phyloP scores from a whole-genome alignment of 1,140 invertebrate genomes.

The Papilio dardanus region DNA sequence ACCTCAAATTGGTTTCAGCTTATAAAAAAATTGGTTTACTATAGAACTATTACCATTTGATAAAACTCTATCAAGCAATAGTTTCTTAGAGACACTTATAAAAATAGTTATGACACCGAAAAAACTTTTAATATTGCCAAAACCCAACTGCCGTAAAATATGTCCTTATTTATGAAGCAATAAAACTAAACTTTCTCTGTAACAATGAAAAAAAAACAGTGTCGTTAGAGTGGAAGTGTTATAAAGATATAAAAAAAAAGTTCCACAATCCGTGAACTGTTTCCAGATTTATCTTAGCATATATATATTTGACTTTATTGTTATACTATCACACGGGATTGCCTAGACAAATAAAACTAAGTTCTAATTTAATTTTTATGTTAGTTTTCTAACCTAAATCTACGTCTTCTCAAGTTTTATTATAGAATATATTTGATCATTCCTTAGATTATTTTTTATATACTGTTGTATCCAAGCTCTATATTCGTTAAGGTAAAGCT shows the following conservation, averaged over 20 bases:
- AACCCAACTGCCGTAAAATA: constrained; percentile 34
- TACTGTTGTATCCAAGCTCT: no score
- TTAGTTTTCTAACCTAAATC: not conserved
- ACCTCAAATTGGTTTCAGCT: not conserved
- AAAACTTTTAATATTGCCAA: constrained; percentile 25
- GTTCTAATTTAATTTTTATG: not conserved
- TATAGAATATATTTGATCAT: no score
- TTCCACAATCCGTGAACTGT: not conserved
- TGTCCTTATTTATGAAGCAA: constrained; percentile 31
- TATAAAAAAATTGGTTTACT: not conserved
- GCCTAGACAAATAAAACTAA: not conserved
- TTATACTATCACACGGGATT: not conserved
- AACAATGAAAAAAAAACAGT: constrained; percentile 25
- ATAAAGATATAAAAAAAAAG: constrained; percentile 29
- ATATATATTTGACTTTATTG: constrained; percentile 18
- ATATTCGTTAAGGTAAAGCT: no score
- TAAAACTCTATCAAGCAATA: not conserved
- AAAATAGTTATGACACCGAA: constrained; percentile 19
- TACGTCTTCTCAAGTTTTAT: not conserved
- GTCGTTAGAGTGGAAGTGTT: constrained; percentile 22
- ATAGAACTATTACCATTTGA: not conserved
- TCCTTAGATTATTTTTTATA: no score
- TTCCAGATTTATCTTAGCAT: constrained; percentile 6
- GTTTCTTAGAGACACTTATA: not conserved
- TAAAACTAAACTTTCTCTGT: constrained; percentile 29